phyloP scores from a whole-genome alignment of 1,140 invertebrate species.

The Colletes gigas region DNA sequence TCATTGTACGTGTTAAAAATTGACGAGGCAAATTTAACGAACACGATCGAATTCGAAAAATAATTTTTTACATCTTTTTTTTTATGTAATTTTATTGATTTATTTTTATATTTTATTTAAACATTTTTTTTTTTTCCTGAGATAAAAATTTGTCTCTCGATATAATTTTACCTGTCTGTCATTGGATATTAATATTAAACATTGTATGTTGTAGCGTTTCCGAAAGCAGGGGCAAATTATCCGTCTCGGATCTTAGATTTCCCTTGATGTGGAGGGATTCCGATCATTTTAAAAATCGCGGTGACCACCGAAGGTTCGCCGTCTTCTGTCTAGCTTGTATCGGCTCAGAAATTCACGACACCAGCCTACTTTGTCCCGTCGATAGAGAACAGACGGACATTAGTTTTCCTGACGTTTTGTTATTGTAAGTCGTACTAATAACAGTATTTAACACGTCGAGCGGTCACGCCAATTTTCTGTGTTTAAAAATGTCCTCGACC shows the following conservation, averaged over 20 bases:
- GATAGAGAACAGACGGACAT: slow-evolving; percentile 88
- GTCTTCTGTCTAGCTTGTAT: slow-evolving; percentile 87
- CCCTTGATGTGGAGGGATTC: slow-evolving; percentile 88
- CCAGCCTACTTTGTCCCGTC: slow-evolving; percentile 85
- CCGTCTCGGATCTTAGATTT: slow-evolving; percentile 85
- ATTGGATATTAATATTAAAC: background rate
- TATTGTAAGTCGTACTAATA: slow-evolving; percentile 83
- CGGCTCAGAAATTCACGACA: slow-evolving; percentile 87
- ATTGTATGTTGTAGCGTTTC: slow-evolving; percentile 54
- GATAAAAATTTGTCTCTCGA: background rate
- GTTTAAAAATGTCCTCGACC: too few relatives aligned
- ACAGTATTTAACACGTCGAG: too few relatives aligned
- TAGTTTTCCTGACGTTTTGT: slow-evolving; percentile 86
- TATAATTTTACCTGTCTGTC: too few relatives aligned
- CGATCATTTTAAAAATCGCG: slow-evolving; percentile 89
- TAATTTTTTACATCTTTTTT: too few relatives aligned
- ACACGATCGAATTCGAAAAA: too few relatives aligned
- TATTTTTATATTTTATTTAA: too few relatives aligned
- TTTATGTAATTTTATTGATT: too few relatives aligned
- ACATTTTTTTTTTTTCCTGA: too few relatives aligned
- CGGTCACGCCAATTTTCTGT: too few relatives aligned
- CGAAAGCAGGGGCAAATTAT: slow-evolving; percentile 78
- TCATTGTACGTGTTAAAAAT: too few relatives aligned
- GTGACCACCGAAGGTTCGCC: slow-evolving; percentile 87
- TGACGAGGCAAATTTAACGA: too few relatives aligned